Base-by-base conservation (phyloP, 2,797 vertebrate genomes). In the Lithobates sylvaticus region DNA sequence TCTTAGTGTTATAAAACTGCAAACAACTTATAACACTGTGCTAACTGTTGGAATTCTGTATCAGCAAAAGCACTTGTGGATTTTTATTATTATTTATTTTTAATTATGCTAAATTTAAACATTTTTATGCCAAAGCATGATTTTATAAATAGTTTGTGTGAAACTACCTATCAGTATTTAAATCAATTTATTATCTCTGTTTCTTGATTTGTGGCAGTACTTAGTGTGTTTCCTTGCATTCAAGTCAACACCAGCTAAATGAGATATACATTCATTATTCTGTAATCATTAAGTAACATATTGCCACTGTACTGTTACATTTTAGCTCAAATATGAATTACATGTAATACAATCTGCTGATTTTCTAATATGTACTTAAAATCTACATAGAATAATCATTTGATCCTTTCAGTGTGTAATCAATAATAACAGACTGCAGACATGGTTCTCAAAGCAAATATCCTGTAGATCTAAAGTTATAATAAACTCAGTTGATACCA, bases 401-500 rank as follows among this genome's bases (percentile, higher is more conserved):
- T 69, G 42, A 70, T 80, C 13, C 42, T 69, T 44, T 79, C 44
- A 70, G 23, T 80, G 44, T 54, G 54, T 76, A 75, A 34, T 76
- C 68, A 84, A 76, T 61, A 68, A 47, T 54, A 50, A 58, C 44
- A 65, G 34, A 32, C 36, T 83, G 32, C 61, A 32, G 32, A 78
- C 36, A 44, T 61, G 54, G 10, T 34, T 78, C 39, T 72, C 15
- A 61, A 78, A 78, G 21, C 34, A 61, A 36, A 78, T 23, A 61
- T 27, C 16, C 26, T 64, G n/a, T n/a, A 64, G 58, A 71, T 64
- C 75, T 78, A 61, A 69, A 50, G 18, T n/a, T 39, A 26, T 72
- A 81, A 72, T 72, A 81, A 80, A 81, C 47, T 81, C 79, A 39
- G 39, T 54, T 84, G 65, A 76, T 36, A 84, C 64, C 75, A 84